Evolutionary conservation across 2,888 invertebrate genomes (phyloP), one percentile per base, ranked within the genome.

Genomic region (Drosophila testacea): DNA sequence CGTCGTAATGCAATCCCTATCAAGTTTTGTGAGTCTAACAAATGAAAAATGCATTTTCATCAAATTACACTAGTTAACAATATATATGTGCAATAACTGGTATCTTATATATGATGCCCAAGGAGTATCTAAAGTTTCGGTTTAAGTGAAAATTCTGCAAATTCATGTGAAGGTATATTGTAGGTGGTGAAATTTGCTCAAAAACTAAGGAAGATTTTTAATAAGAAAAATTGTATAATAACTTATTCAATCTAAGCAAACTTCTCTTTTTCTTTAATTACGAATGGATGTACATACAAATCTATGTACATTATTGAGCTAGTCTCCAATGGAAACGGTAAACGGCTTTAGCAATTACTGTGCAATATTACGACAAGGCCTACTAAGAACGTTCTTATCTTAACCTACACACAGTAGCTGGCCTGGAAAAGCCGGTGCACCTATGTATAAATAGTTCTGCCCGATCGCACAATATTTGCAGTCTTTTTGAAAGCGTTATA

Each of bases 351-450:
- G 60, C 69, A 61, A 70, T 66, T 75, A 61, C 57, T 30, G 75
- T 79, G 77, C 69, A 69, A 79, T 68, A 77, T 72, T 54, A 36
- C 36, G 57, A 66, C 32, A 60, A 39, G 39, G 59, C 51, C 11
- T 5, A 32, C 2, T 7, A n/a, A 16, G 30, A 34, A 22, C 4
- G 11, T 10, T 22, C 10, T 50, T 34, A 50, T 34, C 48, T 22
- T 11, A 6, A 39, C 4, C 4, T 56, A 42, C n/a, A 38, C 11
- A 28, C 28, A 39, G 50, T 62, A 36, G 28, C 30, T 52, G 9
- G 7, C 6, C 22, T 46, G 47, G 16, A 4, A 27, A 50, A 41
- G 22, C 5, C 30, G 22, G 36, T 38, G 30, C 46, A 38, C n/a
- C 64, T 50, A 50, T n/a, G n/a, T n/a, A n/a, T 50, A 50, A 34